Evolutionary conservation across 2,888 invertebrate genomes (phyloP).

Genomic region (Acronicta leporina): DNA sequence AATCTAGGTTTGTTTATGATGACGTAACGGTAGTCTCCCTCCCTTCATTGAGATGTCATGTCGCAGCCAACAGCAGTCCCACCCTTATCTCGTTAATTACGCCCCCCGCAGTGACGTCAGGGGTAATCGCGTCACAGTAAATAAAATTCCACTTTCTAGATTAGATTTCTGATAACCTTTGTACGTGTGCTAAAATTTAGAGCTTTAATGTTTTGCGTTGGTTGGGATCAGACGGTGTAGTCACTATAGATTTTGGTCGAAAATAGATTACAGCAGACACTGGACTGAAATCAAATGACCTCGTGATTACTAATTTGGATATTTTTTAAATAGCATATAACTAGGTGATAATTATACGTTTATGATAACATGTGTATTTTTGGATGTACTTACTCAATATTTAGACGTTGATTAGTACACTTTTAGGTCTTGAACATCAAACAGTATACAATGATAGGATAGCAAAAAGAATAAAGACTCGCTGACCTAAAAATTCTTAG

Average conservation of each 20-base stretch:
- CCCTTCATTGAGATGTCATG: conserved; percentile 68
- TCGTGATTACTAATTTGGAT: too few species aligned
- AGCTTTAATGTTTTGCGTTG: conserved; percentile 6
- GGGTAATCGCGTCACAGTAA: conserved; percentile 57
- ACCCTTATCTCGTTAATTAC: conserved; percentile 61
- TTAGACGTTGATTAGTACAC: too few species aligned
- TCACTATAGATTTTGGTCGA: conserved; percentile 12
- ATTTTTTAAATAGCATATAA: too few species aligned
- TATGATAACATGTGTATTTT: too few species aligned
- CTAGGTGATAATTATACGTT: too few species aligned
- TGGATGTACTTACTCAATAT: too few species aligned
- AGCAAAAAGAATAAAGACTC: too few species aligned
- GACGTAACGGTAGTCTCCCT: conserved; percentile 62
- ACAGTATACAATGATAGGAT: too few species aligned
- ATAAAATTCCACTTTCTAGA: conserved; percentile 55
- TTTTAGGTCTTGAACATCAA: not conserved
- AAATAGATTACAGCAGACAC: too few species aligned
- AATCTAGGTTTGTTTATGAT: conserved; percentile 31
- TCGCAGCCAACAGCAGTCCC: conserved; percentile 45
- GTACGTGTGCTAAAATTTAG: not conserved
- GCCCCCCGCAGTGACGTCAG: conserved; percentile 69
- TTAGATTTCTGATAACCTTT: conserved; percentile 32
- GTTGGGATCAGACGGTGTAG: not conserved
- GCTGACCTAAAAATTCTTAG: too few species aligned
- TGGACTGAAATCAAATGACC: too few species aligned